phyloP scores from a whole-genome alignment of 2,888 invertebrate species.

The Phasia obesa region DNA sequence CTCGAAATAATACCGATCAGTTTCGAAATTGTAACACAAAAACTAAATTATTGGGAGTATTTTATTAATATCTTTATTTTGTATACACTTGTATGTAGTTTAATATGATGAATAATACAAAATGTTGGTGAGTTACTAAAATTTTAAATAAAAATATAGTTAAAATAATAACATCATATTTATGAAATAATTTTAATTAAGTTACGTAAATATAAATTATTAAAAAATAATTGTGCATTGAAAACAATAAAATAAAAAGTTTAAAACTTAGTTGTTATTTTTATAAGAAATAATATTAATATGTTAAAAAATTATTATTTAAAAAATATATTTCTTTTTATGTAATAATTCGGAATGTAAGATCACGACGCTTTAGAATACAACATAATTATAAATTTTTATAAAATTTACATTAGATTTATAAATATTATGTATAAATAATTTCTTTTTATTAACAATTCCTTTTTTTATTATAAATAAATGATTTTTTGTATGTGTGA shows the following conservation, averaged over 20 bases:
- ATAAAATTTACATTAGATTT: constrained; percentile 55
- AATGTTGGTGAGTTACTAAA: constrained; percentile 24
- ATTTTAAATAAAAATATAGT: constrained; percentile 7
- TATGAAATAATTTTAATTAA: constrained; percentile 17
- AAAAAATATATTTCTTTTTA: not conserved
- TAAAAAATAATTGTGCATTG: constrained; percentile 48
- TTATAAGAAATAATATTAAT: not conserved
- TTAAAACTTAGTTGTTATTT: not conserved
- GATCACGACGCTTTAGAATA: constrained; percentile 52
- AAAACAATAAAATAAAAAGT: constrained; percentile 21
- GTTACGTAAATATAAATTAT: constrained; percentile 41
- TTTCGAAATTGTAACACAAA: not conserved
- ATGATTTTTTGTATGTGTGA: constrained; percentile 30
- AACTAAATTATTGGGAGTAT: not conserved
- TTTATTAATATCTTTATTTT: constrained; percentile 31
- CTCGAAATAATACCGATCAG: too few relatives aligned
- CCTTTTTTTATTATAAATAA: constrained; percentile 48
- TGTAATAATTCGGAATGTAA: constrained; percentile 63
- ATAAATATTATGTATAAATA: constrained; percentile 2
- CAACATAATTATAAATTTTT: constrained; percentile 42
- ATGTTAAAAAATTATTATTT: not conserved
- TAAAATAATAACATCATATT: constrained; percentile 20
- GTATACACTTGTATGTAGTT: not conserved
- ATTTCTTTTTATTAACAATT: constrained; percentile 58
- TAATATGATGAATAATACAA: constrained; percentile 16